Conservation (phyloP, 2,888 invertebrate genomes). For the Bellardia bayeri region DNA sequence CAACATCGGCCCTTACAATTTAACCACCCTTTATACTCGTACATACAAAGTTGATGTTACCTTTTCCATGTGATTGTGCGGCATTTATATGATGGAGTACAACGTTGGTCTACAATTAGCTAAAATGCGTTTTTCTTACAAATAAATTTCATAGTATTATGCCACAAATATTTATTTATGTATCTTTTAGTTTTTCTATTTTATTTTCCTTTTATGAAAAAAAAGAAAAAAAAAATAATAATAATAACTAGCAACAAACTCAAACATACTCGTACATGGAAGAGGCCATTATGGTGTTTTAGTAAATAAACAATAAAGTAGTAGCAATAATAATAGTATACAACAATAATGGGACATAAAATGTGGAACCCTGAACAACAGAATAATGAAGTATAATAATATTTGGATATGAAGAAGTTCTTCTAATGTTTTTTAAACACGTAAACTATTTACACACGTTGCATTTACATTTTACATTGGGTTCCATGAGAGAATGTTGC, state of each 20-base stretch:
- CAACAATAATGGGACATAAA: slow-evolving; percentile 33
- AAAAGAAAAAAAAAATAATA: not conserved
- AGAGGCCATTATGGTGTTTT: slow-evolving; percentile 13
- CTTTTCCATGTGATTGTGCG: not conserved
- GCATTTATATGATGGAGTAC: not conserved
- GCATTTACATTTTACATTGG: not conserved
- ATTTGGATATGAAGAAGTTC: slow-evolving; percentile 28
- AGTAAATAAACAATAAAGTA: slow-evolving; percentile 26
- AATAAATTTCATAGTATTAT: slow-evolving; percentile 48
- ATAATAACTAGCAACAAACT: not conserved
- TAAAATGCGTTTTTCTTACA: slow-evolving; percentile 55
- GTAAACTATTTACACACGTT: slow-evolving; percentile 24
- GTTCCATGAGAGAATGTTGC: not conserved
- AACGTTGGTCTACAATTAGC: slow-evolving; percentile 42
- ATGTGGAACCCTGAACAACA: slow-evolving; percentile 13
- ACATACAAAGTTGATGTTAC: slow-evolving; percentile 2
- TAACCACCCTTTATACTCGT: no score
- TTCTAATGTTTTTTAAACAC: slow-evolving; percentile 56
- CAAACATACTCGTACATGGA: slow-evolving; percentile 10
- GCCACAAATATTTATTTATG: not conserved
- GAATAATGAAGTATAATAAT: slow-evolving; percentile 26
- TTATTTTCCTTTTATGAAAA: not conserved
- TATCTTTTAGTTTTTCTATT: slow-evolving; percentile 20
- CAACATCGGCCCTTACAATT: no score
- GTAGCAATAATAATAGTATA: slow-evolving; percentile 25